phyloP scores from a whole-genome alignment of 2,113 vertebrate genomes.

The Cercopithecus mona region DNA sequence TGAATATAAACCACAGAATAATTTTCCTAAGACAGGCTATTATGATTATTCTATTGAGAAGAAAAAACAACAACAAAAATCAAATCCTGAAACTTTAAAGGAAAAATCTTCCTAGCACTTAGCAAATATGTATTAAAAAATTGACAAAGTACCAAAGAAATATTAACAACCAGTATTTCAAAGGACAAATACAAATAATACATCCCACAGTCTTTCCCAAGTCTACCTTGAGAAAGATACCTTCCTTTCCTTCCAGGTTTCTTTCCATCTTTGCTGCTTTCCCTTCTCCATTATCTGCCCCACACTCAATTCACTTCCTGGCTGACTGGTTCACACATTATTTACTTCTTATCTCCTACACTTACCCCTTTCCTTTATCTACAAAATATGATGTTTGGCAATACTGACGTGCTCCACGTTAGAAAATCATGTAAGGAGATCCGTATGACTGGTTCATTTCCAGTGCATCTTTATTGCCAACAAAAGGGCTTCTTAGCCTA shows the following conservation, averaged over 20 bases:
- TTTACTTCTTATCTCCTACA: neutral
- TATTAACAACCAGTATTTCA: neutral
- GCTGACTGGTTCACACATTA: neutral
- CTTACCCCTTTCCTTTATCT: neutral
- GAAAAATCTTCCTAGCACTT: neutral
- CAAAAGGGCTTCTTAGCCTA: neutral
- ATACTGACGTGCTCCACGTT: neutral
- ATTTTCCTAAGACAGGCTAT: neutral
- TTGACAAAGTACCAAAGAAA: constrained; percentile 30
- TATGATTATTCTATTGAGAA: neutral
- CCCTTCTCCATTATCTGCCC: too few relatives aligned
- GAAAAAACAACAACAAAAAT: neutral
- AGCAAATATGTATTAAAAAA: neutral
- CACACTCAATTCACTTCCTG: neutral
- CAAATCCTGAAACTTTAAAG: neutral
- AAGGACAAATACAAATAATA: neutral
- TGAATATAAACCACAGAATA: neutral
- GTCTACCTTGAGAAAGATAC: neutral
- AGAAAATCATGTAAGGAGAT: neutral
- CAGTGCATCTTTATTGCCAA: neutral
- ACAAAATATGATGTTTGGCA: neutral
- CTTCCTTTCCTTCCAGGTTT: neutral
- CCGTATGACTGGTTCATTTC: neutral
- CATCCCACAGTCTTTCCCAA: neutral
- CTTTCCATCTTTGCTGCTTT: neutral